Conservation (phyloP, 2,888 invertebrate genomes). For the Brachypterus glaber region DNA sequence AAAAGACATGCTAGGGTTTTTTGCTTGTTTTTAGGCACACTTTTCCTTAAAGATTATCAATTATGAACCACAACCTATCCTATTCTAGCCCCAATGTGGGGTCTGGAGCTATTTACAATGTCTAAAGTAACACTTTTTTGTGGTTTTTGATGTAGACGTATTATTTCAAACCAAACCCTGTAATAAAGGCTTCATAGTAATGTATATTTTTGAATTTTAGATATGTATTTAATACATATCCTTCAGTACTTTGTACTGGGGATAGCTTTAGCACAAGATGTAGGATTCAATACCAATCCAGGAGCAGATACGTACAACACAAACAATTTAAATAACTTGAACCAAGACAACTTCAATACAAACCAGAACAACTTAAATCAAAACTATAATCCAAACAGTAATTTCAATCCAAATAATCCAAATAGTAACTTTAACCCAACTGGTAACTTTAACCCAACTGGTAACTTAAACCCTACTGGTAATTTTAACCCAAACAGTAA, state of each 20-base stretch:
- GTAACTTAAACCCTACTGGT: constrained; percentile 16
- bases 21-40: too few relatives aligned
- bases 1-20: too few relatives aligned
- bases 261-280: constrained; percentile 18
- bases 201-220: too few relatives aligned
- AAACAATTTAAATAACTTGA: constrained; percentile 14
- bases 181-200: too few relatives aligned
- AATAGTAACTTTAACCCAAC: constrained; percentile 14
- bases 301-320: constrained; percentile 14
- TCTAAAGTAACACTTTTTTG: too few relatives aligned
- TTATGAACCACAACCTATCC: too few relatives aligned
- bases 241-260: constrained; percentile 15
- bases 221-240: constrained; percentile 18
- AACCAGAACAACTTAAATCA: background rate
- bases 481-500: constrained; percentile 16
- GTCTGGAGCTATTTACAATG: too few relatives aligned
- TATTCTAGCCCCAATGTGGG: too few relatives aligned
- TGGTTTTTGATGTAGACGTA: too few relatives aligned
- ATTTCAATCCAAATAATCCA: constrained; percentile 15
- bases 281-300: constrained; percentile 3
- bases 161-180: too few relatives aligned
- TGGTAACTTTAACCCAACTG: constrained; percentile 14
- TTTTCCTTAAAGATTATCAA: too few relatives aligned
- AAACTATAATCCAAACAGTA: constrained; percentile 7
- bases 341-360: background rate